Conservation (phyloP, 2,888 invertebrate species). For the Melitaea athalia region DNA sequence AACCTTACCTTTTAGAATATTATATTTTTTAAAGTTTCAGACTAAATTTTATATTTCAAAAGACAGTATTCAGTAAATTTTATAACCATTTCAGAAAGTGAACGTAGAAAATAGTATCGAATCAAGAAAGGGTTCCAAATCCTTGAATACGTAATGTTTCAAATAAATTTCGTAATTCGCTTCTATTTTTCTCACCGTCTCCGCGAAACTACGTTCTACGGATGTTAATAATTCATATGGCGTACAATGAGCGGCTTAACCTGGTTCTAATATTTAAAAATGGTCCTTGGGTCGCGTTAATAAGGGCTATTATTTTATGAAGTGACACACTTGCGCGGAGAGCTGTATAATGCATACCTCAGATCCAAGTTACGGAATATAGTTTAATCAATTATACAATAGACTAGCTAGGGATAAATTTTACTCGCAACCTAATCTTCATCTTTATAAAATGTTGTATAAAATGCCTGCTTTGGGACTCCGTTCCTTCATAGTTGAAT, state of each 20-base stretch:
- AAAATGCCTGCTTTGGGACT: background rate
- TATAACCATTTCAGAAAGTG: background rate
- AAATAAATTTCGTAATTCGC: conserved; percentile 33
- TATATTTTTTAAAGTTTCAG: no score
- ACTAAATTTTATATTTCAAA: background rate
- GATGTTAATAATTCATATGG: conserved; percentile 32
- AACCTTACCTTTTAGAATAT: no score
- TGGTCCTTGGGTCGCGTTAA: conserved; percentile 1
- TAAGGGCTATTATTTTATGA: conserved; percentile 8
- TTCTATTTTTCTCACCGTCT: conserved; percentile 32
- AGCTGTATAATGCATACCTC: conserved; percentile 15
- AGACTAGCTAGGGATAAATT: conserved; percentile 9
- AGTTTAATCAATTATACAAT: conserved; percentile 32
- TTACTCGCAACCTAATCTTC: conserved; percentile 2
- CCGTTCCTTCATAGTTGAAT: no score
- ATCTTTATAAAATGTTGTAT: conserved; percentile 1
- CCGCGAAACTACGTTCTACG: conserved; percentile 20
- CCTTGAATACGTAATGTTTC: conserved; percentile 30
- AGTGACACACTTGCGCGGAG: background rate
- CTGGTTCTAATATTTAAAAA: conserved; percentile 5
- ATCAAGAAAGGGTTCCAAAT: conserved; percentile 7
- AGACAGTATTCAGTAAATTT: background rate
- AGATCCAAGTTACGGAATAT: conserved; percentile 23
- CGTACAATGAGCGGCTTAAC: conserved; percentile 17
- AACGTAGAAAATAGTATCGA: background rate